These are phyloP conservation scores for Diloba caeruleocephala DNA, from an alignment of 2,888 invertebrate genomes.

Conservation along the genomic window DNA sequence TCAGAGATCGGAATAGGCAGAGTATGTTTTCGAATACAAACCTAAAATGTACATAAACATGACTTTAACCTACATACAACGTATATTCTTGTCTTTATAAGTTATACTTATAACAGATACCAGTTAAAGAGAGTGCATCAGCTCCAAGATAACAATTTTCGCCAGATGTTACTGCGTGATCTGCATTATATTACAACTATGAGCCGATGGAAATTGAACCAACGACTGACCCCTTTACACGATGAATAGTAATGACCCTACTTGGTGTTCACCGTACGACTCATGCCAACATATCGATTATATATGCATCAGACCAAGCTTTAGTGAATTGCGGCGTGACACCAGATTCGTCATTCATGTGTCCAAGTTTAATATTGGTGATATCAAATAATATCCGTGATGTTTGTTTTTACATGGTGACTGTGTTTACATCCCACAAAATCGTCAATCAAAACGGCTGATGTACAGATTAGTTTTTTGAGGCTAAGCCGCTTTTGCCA, in stretches of 20 bases:
- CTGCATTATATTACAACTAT: conserved; percentile 49
- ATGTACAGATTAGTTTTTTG: no score
- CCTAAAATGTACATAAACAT: no score
- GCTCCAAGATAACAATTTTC: conserved; percentile 51
- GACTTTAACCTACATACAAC: no score
- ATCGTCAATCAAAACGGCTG: no score
- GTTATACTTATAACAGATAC: conserved; percentile 16
- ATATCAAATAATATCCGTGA: conserved; percentile 9
- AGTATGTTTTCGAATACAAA: no score
- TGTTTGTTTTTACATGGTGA: background rate
- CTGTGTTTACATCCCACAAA: background rate
- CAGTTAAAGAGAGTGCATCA: conserved; percentile 47
- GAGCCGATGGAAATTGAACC: conserved; percentile 72
- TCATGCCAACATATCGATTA: conserved; percentile 53
- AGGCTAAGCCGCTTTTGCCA: no score
- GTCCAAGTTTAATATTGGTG: conserved; percentile 28
- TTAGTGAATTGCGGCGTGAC: conserved; percentile 60
- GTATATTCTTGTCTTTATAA: no score
- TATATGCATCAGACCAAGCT: conserved; percentile 55
- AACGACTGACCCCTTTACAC: conserved; percentile 77
- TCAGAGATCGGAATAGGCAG: no score
- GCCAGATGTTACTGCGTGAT: conserved; percentile 67
- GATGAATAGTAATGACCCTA: conserved; percentile 84
- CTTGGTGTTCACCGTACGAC: conserved; percentile 65
- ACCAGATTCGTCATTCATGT: conserved; percentile 47